Evolutionary conservation across 2,113 vertebrate species (phyloP).

Genomic region (Clarias magur): DNA sequence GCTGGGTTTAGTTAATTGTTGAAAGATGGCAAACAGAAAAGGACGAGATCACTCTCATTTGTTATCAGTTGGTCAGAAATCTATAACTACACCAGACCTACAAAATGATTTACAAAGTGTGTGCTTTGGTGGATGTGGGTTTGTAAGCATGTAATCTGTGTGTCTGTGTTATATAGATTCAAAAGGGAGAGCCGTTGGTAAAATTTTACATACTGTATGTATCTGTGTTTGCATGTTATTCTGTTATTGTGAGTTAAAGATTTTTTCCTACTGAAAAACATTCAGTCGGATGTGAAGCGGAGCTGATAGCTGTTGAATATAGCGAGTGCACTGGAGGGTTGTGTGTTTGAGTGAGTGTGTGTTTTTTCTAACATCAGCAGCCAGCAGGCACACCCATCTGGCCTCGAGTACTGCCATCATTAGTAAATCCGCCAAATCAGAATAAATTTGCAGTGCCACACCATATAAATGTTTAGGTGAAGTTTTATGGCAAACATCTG

Average conservation of each 20-base stretch:
- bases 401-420: background rate
- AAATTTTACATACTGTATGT: background rate
- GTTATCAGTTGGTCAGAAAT: slow-evolving; percentile 45
- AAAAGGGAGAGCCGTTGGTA: background rate
- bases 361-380: slow-evolving; percentile 59
- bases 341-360: slow-evolving; percentile 39
- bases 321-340: slow-evolving; percentile 39
- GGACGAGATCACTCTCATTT: slow-evolving; percentile 22
- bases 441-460: background rate
- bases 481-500: slow-evolving; percentile 26
- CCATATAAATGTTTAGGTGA: slow-evolving; percentile 24
- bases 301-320: slow-evolving; percentile 42
- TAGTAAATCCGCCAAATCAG: slow-evolving; percentile 16
- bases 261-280: background rate
- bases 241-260: slow-evolving; percentile 13
- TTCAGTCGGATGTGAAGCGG: slow-evolving; percentile 9
- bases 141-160: background rate
- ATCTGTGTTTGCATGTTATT: background rate
- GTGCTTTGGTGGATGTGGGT: slow-evolving; percentile 5
- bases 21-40: slow-evolving; percentile 41
- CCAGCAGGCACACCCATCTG: slow-evolving; percentile 17
- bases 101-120: background rate
- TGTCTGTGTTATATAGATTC: background rate
- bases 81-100: slow-evolving; percentile 35
- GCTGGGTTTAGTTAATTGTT: slow-evolving; percentile 58